phyloP scores from a whole-genome alignment of 2,113 vertebrate genomes.

The Megaceryle torquata region DNA sequence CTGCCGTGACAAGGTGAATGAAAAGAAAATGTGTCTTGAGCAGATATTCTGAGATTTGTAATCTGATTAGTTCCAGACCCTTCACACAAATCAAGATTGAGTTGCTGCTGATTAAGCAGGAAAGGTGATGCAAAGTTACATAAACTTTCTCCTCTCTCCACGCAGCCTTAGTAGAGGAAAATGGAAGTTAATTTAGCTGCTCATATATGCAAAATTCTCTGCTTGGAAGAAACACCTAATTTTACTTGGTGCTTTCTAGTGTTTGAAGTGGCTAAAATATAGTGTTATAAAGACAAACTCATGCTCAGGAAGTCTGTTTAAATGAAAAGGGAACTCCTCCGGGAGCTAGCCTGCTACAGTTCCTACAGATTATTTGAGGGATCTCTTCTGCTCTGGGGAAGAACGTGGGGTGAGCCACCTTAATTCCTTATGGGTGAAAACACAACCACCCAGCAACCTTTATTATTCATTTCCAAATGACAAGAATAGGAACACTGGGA shows the following conservation, averaged over 20 bases:
- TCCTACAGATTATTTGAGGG: not conserved
- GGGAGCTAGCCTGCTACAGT: not conserved
- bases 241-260: not conserved
- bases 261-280: not conserved
- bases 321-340: not conserved
- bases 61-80: not conserved
- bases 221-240: constrained; percentile 3
- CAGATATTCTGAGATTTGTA: not conserved
- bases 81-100: constrained; percentile 5
- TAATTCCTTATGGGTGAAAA: not conserved
- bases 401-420: not conserved
- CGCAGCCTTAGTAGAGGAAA: not conserved
- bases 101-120: constrained; percentile 29
- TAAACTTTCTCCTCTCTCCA: not conserved
- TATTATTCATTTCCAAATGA: not conserved
- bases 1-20: not conserved
- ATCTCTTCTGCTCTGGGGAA: not conserved
- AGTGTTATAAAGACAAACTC: not conserved
- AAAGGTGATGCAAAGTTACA: not conserved
- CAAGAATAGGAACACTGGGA: not conserved
- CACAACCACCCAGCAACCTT: not conserved
- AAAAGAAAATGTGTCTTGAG: not conserved
- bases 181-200: not conserved
- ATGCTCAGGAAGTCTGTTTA: not conserved
- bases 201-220: constrained; percentile 15